Base-by-base conservation (phyloP, 2,888 invertebrate genomes). In the Hyppa rectilinea region DNA sequence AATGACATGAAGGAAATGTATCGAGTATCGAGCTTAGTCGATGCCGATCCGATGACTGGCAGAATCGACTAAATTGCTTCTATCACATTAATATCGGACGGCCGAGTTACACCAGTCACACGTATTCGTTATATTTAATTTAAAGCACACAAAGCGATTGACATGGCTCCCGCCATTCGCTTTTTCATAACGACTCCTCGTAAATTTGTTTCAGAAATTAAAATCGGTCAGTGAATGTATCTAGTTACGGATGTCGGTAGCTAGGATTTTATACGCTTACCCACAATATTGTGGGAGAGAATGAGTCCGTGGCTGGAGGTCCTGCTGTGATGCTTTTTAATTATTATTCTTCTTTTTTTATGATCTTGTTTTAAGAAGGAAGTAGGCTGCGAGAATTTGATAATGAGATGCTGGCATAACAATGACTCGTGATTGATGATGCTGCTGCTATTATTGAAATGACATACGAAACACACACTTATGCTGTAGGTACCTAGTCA, bases 81-180 rank as follows among this genome's bases (percentile, higher is more conserved):
- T 90, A 93, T 93, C 92, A 89, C 91, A 92, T 80, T 91, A 90
- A 90, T 93, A 93, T 90, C 85, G 89, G 87, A 89, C 81, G 70
- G 75, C 65, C 87, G 87, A 87, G 87, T 89, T 89, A 88, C 89
- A 86, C 87, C 90, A 91, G 90, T 90, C 91, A 91, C 92, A 92
- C 90, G 88, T 89, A 91, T 88, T 86, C 88, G 80, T 89, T 90
- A 92, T 94, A 93, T 94, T 95, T 95, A 94, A 95, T 95, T 94
- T 93, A 92, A 93, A 92, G 88, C 90, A 92, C 90, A 95, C 94
- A 95, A 95, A 90, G 91, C 94, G 91, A 92, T 93, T 92, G 92
- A 92, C 92, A 92, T 92, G 94, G 90, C 92, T 92, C 90, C 92
- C 90, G 90, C 86, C 87, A 87, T 91, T 90, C 90, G 88, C 89